Evolutionary conservation across 1,140 invertebrate species (phyloP).

Genomic region (Dendroctonus valens): DNA sequence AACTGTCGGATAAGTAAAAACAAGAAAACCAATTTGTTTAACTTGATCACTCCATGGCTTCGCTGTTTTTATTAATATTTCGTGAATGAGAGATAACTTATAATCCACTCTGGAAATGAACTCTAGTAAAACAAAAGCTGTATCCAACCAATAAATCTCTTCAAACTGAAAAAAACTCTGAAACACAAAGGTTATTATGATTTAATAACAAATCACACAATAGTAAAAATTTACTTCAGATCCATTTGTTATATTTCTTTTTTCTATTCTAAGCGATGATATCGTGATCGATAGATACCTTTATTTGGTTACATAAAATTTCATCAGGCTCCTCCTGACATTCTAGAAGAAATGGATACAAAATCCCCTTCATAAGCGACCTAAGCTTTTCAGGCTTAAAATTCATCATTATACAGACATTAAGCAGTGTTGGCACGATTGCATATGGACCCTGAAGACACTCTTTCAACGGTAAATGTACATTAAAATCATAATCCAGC

Average conservation of each 20-base stretch:
- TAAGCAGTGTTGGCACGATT: constrained; percentile 29
- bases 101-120: constrained; percentile 32
- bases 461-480: constrained; percentile 34
- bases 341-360: constrained; percentile 37
- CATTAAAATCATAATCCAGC: constrained; percentile 36
- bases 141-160: constrained; percentile 36
- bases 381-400: constrained; percentile 32
- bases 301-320: constrained; percentile 38
- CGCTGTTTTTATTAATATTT: constrained; percentile 31
- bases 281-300: too few species aligned
- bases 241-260: constrained; percentile 4
- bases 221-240: constrained; percentile 24
- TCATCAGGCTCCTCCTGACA: constrained; percentile 36
- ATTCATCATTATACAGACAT: neutral
- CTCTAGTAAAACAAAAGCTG: constrained; percentile 32
- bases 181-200: too few species aligned
- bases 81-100: constrained; percentile 32
- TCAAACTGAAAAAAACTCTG: constrained; percentile 38
- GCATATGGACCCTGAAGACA: constrained; percentile 20
- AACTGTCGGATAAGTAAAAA: constrained; percentile 16
- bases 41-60: constrained; percentile 39
- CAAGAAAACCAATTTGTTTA: constrained; percentile 30
- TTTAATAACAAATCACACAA: too few species aligned
- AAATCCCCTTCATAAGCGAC: constrained; percentile 36
- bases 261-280: too few species aligned